Evolutionary conservation across 2,113 vertebrate genomes (phyloP).

Genomic region (Maccullochella peelii): DNA sequence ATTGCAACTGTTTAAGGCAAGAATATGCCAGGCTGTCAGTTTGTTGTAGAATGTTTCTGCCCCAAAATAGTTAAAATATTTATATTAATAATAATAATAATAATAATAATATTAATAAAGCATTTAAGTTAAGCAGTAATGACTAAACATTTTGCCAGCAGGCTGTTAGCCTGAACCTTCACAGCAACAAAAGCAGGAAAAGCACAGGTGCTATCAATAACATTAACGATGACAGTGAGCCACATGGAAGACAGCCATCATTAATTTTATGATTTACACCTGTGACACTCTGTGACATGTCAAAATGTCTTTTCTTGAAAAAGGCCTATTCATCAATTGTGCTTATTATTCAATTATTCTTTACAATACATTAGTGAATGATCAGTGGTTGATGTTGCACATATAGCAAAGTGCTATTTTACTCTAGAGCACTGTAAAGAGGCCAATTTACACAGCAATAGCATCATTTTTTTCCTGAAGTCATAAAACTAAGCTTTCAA

Average conservation of each 20-base stretch:
- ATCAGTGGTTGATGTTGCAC: neutral
- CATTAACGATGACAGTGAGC: neutral
- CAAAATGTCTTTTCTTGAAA: neutral
- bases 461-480: neutral
- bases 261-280: neutral
- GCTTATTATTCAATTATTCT: neutral
- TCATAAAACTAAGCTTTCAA: neutral
- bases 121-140: neutral
- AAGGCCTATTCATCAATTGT: neutral
- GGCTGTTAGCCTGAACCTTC: neutral
- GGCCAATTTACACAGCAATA: neutral
- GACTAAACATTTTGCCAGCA: neutral
- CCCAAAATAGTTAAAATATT: neutral
- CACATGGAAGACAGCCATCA: slow-evolving; percentile 1
- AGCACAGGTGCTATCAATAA: neutral
- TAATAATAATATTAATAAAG: neutral
- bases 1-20: neutral
- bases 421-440: neutral
- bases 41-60: neutral
- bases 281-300: neutral
- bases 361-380: neutral
- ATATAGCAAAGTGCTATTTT: neutral
- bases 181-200: neutral
- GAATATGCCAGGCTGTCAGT: neutral
- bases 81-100: neutral